Conservation (phyloP, 2,797 vertebrate species). For the Chaetophractus vellerosus region DNA sequence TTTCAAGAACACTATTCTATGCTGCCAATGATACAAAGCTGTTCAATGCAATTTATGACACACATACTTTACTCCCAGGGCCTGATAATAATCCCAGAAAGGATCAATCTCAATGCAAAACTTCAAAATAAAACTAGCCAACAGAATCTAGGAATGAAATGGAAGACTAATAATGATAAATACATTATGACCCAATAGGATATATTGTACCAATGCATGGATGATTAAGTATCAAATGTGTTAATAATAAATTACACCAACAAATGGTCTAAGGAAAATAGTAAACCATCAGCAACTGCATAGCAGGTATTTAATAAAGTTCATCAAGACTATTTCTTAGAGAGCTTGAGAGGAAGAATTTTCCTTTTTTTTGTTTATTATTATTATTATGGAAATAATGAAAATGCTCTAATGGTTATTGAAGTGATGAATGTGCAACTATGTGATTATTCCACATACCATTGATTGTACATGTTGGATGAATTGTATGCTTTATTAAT, state of each 20-base stretch:
- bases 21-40: neutral
- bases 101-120: neutral
- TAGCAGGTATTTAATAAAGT: constrained; percentile 27
- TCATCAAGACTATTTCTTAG: neutral
- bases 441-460: no score
- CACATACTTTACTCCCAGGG: neutral
- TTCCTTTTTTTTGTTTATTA: no score
- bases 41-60: neutral
- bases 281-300: neutral
- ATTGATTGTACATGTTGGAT: no score
- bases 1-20: neutral
- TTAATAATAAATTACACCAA: neutral
- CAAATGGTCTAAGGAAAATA: constrained; percentile 32
- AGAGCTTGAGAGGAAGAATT: no score
- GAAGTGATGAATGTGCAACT: no score
- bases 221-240: neutral
- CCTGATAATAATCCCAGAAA: neutral
- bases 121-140: neutral
- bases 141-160: neutral
- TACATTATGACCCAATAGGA: neutral
- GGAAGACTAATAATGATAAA: neutral
- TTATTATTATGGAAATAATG: no score
- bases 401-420: no score
- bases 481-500: no score
- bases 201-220: neutral